Evolutionary conservation across 1,140 invertebrate genomes (phyloP).

Genomic region (Calliphora vicina): DNA sequence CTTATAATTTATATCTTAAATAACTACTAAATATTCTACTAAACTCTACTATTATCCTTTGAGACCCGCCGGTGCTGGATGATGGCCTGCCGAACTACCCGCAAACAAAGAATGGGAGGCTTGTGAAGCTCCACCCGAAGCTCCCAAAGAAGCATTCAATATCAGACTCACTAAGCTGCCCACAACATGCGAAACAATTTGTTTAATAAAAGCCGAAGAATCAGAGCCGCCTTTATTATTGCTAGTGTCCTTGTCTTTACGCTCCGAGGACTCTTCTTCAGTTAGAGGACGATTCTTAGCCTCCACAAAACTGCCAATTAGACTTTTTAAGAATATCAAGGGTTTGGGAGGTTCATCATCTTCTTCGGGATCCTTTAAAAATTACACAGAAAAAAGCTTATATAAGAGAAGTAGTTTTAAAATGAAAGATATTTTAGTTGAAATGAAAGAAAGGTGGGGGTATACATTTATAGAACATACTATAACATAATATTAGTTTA

Average conservation of each 20-base stretch:
- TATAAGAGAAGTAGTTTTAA: background rate
- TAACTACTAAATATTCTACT: background rate
- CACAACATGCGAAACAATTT: conserved; percentile 55
- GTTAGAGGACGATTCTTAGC: conserved; percentile 48
- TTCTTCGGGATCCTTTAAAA: conserved; percentile 57
- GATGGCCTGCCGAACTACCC: conserved; percentile 56
- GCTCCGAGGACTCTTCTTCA: conserved; percentile 45
- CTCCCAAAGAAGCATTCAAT: conserved; percentile 55
- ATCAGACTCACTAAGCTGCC: conserved; percentile 54
- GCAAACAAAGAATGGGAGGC: conserved; percentile 52
- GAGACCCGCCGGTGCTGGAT: background rate
- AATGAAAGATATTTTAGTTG: background rate
- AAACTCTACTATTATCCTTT: background rate
- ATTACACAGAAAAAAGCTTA: conserved; percentile 13
- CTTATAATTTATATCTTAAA: background rate
- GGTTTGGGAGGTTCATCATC: conserved; percentile 54
- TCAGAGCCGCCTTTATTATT: conserved; percentile 46
- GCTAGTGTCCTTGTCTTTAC: conserved; percentile 39
- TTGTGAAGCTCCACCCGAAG: conserved; percentile 55
- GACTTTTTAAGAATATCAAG: conserved; percentile 52
- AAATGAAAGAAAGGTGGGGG: background rate
- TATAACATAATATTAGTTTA: conserved; percentile 13
- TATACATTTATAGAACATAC: background rate
- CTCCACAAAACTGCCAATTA: conserved; percentile 53
- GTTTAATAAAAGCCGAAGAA: conserved; percentile 56